These are phyloP conservation scores for Campoletis raptor DNA, from an alignment of 2,888 invertebrate species.

Conservation along the genomic window DNA sequence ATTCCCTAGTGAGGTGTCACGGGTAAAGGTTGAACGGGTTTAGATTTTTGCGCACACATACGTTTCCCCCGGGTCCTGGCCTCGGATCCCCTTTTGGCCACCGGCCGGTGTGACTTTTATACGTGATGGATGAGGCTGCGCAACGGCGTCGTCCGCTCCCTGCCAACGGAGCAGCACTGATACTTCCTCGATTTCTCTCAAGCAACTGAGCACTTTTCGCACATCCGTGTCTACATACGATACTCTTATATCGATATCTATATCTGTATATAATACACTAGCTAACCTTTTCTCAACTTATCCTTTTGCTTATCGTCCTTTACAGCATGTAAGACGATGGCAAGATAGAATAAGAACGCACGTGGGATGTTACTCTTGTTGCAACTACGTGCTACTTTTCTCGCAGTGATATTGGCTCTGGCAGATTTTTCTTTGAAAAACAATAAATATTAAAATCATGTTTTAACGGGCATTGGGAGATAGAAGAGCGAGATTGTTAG, in stretches of 20 bases:
- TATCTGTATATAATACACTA: slow-evolving; percentile 30
- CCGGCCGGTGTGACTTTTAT: slow-evolving; percentile 71
- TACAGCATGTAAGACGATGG: slow-evolving; percentile 60
- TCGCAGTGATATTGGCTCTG: slow-evolving; percentile 51
- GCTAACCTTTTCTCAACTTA: slow-evolving; percentile 20
- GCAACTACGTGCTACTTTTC: slow-evolving; percentile 61
- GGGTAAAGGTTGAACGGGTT: slow-evolving; percentile 63
- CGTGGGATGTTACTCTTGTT: slow-evolving; percentile 58
- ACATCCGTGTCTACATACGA: slow-evolving; percentile 34
- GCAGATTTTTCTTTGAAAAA: slow-evolving; percentile 23
- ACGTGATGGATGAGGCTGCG: slow-evolving; percentile 79
- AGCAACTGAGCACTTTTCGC: slow-evolving; percentile 22
- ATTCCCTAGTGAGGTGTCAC: slow-evolving; percentile 49
- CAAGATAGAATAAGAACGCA: slow-evolving; percentile 54
- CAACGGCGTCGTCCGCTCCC: slow-evolving; percentile 71
- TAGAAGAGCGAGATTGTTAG: slow-evolving; percentile 41
- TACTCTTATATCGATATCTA: slow-evolving; percentile 44
- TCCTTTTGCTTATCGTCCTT: slow-evolving; percentile 4
- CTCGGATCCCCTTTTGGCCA: slow-evolving; percentile 59
- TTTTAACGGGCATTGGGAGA: slow-evolving; percentile 32
- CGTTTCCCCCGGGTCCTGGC: slow-evolving; percentile 54
- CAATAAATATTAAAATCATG: slow-evolving; percentile 22
- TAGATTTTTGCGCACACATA: slow-evolving; percentile 39
- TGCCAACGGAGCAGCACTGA: slow-evolving; percentile 77
- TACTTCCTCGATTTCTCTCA: slow-evolving; percentile 64